A percentile compares a stretch with the other conserved stretches of the same genome.
phyloP scores from a whole-genome alignment of 2,797 vertebrate species.

The Sylvilagus floridanus region DNA sequence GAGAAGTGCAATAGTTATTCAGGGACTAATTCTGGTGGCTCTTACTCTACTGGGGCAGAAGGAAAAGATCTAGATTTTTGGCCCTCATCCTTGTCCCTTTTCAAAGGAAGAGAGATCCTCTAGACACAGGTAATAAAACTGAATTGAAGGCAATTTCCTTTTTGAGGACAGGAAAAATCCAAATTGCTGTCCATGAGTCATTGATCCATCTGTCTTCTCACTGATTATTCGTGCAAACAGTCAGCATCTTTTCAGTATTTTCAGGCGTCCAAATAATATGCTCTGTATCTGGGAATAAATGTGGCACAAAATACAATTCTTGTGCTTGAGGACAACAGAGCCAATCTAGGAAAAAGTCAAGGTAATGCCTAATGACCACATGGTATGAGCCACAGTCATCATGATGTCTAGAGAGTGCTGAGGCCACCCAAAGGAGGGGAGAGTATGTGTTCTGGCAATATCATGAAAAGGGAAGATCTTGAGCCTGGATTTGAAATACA shows the following conservation, averaged over 20 bases:
- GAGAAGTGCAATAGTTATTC: neutral
- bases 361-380: fast-evolving
- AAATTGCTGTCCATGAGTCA: neutral
- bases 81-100: neutral
- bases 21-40: neutral
- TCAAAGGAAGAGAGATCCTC: neutral
- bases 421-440: neutral
- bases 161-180: neutral
- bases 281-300: neutral
- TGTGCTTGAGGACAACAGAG: neutral
- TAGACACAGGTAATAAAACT: neutral
- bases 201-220: neutral
- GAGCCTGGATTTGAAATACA: neutral
- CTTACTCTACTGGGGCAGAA: neutral
- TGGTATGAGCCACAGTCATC: fast-evolving
- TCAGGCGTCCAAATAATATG: neutral
- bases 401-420: fast-evolving
- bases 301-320: neutral
- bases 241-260: neutral
- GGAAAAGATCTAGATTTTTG: neutral
- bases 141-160: neutral
- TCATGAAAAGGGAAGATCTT: neutral
- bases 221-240: neutral
- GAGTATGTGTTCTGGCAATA: fast-evolving
- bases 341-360: neutral